A percentile compares a stretch with the other conserved stretches of the same genome.
Conservation (phyloP, 2,888 invertebrate genomes). For the Caenorhabditis sp. region DNA sequence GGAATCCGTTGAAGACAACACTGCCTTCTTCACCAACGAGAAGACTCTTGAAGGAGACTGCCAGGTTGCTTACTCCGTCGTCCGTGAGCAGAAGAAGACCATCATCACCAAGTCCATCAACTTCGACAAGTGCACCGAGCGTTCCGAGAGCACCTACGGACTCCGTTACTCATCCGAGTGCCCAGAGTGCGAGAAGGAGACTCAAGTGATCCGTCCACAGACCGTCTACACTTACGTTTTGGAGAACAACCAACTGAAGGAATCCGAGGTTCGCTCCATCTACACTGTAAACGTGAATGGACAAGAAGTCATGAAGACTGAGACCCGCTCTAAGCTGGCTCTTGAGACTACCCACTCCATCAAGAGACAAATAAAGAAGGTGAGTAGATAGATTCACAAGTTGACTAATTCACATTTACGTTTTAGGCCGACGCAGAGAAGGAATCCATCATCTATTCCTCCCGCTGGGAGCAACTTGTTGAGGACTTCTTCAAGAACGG, state of each 20-base stretch:
- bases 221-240: conserved; percentile 69
- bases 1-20: conserved; percentile 57
- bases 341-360: conserved; percentile 58
- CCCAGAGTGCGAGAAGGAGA: conserved; percentile 67
- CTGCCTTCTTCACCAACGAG: conserved; percentile 63
- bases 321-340: conserved; percentile 66
- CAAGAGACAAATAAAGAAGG: conserved; percentile 64
- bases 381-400: not conserved
- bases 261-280: conserved; percentile 70
- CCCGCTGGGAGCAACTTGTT: conserved; percentile 69
- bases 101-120: conserved; percentile 82
- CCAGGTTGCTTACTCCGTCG: conserved; percentile 72
- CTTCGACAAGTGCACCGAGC: conserved; percentile 84
- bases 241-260: conserved; percentile 65
- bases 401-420: not conserved
- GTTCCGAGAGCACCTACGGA: conserved; percentile 70
- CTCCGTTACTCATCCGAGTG: conserved; percentile 64
- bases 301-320: conserved; percentile 68
- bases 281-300: conserved; percentile 66
- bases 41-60: conserved; percentile 79
- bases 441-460: conserved; percentile 70
- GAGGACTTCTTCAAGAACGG: conserved; percentile 75
- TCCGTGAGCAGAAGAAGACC: conserved; percentile 64
- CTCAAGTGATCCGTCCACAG: conserved; percentile 64
- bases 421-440: conserved; percentile 63